Conservation (phyloP, 2,113 vertebrate species). For the Notothenia rossii region DNA sequence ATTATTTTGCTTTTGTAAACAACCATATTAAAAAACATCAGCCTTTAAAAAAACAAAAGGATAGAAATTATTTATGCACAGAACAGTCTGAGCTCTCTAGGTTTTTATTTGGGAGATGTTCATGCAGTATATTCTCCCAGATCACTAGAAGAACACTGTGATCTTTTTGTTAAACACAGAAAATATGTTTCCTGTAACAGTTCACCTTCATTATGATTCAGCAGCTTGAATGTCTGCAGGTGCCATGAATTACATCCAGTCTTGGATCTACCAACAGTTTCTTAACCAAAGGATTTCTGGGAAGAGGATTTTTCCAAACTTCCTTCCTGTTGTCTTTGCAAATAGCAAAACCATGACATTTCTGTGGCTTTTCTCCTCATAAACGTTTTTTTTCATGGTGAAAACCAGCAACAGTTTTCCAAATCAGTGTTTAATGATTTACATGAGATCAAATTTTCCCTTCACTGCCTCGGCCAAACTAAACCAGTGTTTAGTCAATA, state of each 20-base stretch:
- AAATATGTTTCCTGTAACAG: neutral
- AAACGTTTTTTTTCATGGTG: constrained; percentile 14
- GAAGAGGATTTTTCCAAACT: neutral
- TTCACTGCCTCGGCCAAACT: constrained; percentile 15
- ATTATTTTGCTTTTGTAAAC: neutral
- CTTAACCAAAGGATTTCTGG: neutral
- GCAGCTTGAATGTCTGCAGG: neutral
- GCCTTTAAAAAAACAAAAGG: neutral
- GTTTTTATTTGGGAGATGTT: neutral
- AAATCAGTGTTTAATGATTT: constrained; percentile 38
- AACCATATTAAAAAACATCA: constrained; percentile 2
- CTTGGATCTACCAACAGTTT: neutral
- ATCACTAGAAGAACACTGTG: neutral
- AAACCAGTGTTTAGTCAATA: constrained; percentile 24
- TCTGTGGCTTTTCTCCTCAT: constrained; percentile 36
- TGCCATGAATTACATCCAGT: constrained; percentile 2
- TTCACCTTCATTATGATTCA: constrained; percentile 15
- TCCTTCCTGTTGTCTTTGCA: constrained; percentile 18
- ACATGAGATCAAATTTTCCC: constrained; percentile 24
- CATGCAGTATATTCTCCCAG: neutral
- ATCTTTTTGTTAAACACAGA: neutral
- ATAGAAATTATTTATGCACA: neutral
- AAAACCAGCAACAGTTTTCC: constrained; percentile 25
- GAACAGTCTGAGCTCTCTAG: neutral
- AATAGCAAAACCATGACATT: constrained; percentile 16